Evolutionary conservation across 2,113 vertebrate species (phyloP), one percentile per base, ranked within the genome.

Genomic region (Lepus americanus): DNA sequence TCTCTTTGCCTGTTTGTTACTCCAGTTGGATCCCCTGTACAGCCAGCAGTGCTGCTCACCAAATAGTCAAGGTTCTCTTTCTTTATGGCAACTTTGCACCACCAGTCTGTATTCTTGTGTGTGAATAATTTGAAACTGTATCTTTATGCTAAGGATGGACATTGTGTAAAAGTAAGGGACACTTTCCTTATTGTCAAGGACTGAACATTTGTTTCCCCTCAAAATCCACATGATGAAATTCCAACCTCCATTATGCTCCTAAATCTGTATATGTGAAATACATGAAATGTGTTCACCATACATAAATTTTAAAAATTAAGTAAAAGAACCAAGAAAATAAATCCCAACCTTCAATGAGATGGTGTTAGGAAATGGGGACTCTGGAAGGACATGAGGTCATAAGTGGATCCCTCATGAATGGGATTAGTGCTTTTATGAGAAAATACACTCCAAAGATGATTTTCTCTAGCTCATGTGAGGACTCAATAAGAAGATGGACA

Each of bases 21-120:
- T 59, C 33, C 13, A n/a, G 1, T 9, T 0, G 5, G 44, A 9
- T 7, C 22, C 6, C 9, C 36, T 33, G 5, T 0, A 13, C 4
- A 33, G 44, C 31, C 82, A 25, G 31, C 59, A 23, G 22, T 3
- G 20, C 0, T 2, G 4, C 39, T 63, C 39, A 51, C 29, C 73
- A 61, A n/a, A 51, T 17, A 16, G 33, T 64, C 64, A 67, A 44
- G 25, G 17, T 20, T 78, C 22, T 55, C 36, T 22, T 33, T 29
- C 49, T 69, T 72, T 25, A 44, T 1, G 78, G 77, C 29, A 49
- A 27, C 49, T 29, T 77, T 66, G 20, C 3, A 20, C n/a, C 16
- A 8, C n/a, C 25, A 44, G 11, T 31, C n/a, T 69, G 10, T 14
- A 59, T 76, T 80, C n/a, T 14, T 10, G 3, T 39, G 31, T 5